Evolutionary conservation across 2,888 invertebrate species (phyloP).

Genomic region (Pardosa pseudoannulata): DNA sequence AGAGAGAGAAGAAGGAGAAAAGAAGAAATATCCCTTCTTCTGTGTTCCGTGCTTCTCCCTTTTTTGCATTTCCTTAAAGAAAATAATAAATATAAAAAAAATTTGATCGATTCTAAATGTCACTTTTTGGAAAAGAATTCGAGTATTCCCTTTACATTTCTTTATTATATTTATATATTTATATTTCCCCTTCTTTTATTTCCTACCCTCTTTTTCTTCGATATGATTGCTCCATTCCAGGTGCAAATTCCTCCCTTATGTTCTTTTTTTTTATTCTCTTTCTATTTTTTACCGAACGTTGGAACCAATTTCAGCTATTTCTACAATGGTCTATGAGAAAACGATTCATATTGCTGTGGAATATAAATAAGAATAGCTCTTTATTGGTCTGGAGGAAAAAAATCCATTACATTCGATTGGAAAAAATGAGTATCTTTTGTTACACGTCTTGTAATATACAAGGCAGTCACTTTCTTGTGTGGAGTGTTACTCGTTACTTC

Average conservation of each 20-base stretch:
- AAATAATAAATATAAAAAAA: slow-evolving; percentile 3
- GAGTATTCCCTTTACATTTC: slow-evolving; percentile 27
- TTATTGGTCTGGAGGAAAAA: not conserved
- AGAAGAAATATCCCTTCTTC: slow-evolving; percentile 16
- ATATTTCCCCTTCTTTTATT: not conserved
- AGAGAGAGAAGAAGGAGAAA: too few relatives aligned
- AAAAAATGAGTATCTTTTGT: not conserved
- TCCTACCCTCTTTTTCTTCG: slow-evolving; percentile 16
- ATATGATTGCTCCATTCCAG: slow-evolving; percentile 58
- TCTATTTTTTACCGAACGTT: not conserved
- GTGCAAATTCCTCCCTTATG: slow-evolving; percentile 24
- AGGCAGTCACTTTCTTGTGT: not conserved
- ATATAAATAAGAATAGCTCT: slow-evolving; percentile 49
- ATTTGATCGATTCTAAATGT: slow-evolving; percentile 56
- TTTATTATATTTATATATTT: slow-evolving; percentile 12
- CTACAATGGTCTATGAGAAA: not conserved
- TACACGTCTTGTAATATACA: too few relatives aligned
- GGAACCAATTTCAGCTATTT: slow-evolving; percentile 52
- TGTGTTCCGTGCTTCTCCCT: not conserved
- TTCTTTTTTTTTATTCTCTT: not conserved
- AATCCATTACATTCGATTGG: slow-evolving; percentile 13
- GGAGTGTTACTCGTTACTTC: not conserved
- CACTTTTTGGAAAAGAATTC: slow-evolving; percentile 38
- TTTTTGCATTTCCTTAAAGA: not conserved
- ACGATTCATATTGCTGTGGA: slow-evolving; percentile 30